Conservation (phyloP, 2,797 vertebrate species). For the Loris lydekkerianus region DNA sequence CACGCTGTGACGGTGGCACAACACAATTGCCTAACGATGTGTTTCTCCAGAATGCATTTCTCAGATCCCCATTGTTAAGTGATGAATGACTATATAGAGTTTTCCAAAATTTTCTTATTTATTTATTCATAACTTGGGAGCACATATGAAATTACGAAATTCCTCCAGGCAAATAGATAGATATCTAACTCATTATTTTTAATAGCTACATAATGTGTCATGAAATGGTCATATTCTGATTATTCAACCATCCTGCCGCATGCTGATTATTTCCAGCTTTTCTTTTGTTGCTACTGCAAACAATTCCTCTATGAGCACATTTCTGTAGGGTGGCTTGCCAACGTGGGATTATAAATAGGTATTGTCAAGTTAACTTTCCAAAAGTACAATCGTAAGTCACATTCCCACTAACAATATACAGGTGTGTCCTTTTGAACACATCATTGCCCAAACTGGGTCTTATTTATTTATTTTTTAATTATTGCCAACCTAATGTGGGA, state of each 20-base stretch:
- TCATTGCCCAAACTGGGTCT: not conserved
- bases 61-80: not conserved
- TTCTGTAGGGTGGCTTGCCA: not conserved
- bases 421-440: not conserved
- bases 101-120: not conserved
- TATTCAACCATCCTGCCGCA: not conserved
- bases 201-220: not conserved
- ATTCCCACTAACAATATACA: not conserved
- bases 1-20: no score
- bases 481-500: not conserved
- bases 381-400: not conserved
- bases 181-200: conserved; percentile 17
- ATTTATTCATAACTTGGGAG: not conserved
- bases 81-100: not conserved
- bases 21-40: not conserved
- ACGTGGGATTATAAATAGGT: not conserved
- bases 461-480: not conserved
- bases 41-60: no score
- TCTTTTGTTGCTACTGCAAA: not conserved
- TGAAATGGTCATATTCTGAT: not conserved
- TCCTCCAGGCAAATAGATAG: not conserved
- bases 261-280: not conserved
- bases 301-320: not conserved
- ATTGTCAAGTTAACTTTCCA: not conserved
- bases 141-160: not conserved